phyloP scores from a whole-genome alignment of 2,888 invertebrate species.

The Amblyjoppa fuscipennis region DNA sequence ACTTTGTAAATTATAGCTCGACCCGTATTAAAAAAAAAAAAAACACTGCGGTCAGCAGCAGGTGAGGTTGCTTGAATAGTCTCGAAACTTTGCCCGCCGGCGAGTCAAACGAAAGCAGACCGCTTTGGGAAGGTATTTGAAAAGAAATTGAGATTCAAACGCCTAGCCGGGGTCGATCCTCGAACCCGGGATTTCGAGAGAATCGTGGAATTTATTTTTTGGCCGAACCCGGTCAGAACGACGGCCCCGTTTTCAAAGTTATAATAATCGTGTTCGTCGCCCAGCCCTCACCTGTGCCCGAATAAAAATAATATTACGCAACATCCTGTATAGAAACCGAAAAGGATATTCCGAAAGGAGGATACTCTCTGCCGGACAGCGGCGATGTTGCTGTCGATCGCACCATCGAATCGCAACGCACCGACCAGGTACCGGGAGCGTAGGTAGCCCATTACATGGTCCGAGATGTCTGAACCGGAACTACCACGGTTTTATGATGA shows the following conservation, averaged over 20 bases:
- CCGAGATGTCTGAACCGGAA: conserved; percentile 18
- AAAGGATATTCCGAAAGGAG: conserved; percentile 43
- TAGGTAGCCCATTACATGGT: background rate
- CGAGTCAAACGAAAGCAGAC: conserved; percentile 14
- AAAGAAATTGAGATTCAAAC: conserved; percentile 46
- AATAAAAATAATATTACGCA: conserved; percentile 12
- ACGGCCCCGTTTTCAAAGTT: conserved; percentile 53
- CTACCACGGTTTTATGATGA: conserved; percentile 19
- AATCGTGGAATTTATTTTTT: conserved; percentile 35
- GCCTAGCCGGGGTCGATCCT: conserved; percentile 8
- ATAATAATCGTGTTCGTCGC: conserved; percentile 22
- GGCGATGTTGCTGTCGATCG: background rate
- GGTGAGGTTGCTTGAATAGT: conserved; percentile 18
- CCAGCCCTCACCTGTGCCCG: background rate
- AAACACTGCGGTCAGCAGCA: conserved; percentile 22
- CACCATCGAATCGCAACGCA: background rate
- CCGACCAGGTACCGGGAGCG: conserved; percentile 15
- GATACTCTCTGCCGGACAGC: background rate
- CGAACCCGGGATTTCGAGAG: conserved; percentile 28
- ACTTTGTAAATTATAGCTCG: conserved; percentile 70
- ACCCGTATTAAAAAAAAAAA: conserved; percentile 52
- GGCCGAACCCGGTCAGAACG: background rate
- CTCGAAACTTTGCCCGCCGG: conserved; percentile 36
- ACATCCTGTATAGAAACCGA: conserved; percentile 35
- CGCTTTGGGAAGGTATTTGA: conserved; percentile 26